These are phyloP conservation scores for Podargus strigoides DNA, from an alignment of 2,797 vertebrate species.

Conservation along the genomic window DNA sequence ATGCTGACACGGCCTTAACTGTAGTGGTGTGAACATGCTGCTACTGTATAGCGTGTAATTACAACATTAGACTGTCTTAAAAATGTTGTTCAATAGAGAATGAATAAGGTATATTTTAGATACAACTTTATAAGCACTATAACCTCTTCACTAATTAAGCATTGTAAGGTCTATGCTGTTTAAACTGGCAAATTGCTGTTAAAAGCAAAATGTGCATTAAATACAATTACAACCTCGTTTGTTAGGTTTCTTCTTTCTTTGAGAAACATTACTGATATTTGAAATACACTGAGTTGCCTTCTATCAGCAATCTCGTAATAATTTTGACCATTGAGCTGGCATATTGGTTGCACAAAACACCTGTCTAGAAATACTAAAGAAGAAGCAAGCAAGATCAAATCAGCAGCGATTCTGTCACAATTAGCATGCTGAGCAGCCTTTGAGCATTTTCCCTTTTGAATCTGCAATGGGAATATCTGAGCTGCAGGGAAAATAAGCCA, in stretches of 20 bases:
- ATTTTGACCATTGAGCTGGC: not conserved
- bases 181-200: constrained; percentile 71
- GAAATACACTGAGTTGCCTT: not conserved
- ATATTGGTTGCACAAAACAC: not conserved
- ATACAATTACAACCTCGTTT: constrained; percentile 56
- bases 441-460: not conserved
- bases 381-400: not conserved
- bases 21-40: constrained; percentile 35
- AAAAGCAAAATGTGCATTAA: constrained; percentile 76
- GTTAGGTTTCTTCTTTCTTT: constrained; percentile 54
- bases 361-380: not conserved
- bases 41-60: constrained; percentile 42
- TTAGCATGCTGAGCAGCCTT: not conserved
- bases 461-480: not conserved
- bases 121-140: constrained; percentile 70
- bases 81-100: constrained; percentile 63
- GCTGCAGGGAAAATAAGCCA: not conserved
- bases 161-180: constrained; percentile 67
- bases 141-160: constrained; percentile 65
- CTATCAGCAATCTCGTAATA: not conserved
- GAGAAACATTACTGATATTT: not conserved
- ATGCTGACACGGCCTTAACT: constrained; percentile 53
- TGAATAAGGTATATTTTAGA: constrained; percentile 74
- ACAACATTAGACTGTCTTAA: constrained; percentile 62
- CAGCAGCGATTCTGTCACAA: not conserved